Evolutionary conservation across 2,797 vertebrate genomes (phyloP), one percentile per base, ranked within the genome.

Genomic region (Pangasius krempfi): DNA sequence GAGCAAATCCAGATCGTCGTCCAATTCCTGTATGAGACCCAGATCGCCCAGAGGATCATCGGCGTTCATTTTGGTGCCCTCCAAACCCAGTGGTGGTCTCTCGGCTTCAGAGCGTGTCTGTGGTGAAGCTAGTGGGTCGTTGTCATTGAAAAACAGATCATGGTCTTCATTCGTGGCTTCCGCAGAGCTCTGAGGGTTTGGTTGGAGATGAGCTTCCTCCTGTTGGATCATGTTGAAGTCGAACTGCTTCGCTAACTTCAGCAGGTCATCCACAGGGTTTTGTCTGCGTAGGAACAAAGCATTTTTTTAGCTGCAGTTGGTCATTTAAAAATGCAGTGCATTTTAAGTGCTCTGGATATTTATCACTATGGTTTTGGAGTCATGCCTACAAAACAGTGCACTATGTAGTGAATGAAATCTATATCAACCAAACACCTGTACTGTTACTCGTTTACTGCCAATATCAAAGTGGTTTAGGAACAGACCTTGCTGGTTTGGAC

Each of bases 221-320:
- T 93, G 93, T 78, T 91, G 95, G 54, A 96, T 95, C 93, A 99
- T 95, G 93, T 97, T 99, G 94, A 97, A 96, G 95, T 99, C 98
- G 92, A 99, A 99, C 92, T 97, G 96, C 76, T 96, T 96, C 87
- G 98, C 98, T 90, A 99, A 93, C 89, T 97, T 97, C 96, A 98
- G 96, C 66, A 99, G 96, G 68, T 98, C 97, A 37, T 98, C 97
- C 84, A 97, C 98, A 0, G 90, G 94, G 88, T 92, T 96, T 58
- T 93, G 94, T 89, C 96, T 97, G 93, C 93, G 73, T 52, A 86
- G 85, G 87, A 2, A 90, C 44, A 92, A 90, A 89, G 47, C 22
- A 37, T 30, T 79, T 37, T 50, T 47, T 50, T 78, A 78, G 47
- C 3, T 25, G 2, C 22, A 75, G 72, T 2, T 14, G 14, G 33